These are phyloP conservation scores for Calephelis perditalis DNA, from an alignment of 2,888 invertebrate genomes.

Conservation along the genomic window DNA sequence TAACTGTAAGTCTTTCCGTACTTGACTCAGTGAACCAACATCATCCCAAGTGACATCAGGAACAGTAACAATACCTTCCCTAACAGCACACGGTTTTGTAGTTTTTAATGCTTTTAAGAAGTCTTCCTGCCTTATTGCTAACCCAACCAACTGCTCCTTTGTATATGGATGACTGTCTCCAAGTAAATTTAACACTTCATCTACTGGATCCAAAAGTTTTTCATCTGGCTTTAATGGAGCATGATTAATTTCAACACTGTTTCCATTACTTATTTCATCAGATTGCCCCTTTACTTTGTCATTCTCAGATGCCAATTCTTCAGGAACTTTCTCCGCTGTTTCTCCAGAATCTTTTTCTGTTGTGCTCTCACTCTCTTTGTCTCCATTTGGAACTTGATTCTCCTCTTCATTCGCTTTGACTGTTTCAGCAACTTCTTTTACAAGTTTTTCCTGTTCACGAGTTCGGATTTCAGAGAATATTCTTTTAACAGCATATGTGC, in stretches of 20 bases:
- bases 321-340: conserved; percentile 33
- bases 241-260: conserved; percentile 24
- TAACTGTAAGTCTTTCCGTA: conserved; percentile 93
- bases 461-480: conserved; percentile 57
- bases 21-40: conserved; percentile 92
- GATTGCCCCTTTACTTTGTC: conserved; percentile 32
- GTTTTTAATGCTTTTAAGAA: conserved; percentile 87
- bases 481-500: conserved; percentile 89
- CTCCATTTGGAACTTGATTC: conserved; percentile 57
- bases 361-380: conserved; percentile 35
- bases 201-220: conserved; percentile 41
- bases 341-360: conserved; percentile 31
- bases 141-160: conserved; percentile 78
- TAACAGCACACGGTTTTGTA: conserved; percentile 94
- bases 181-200: conserved; percentile 81
- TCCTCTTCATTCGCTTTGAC: conserved; percentile 38
- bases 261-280: conserved; percentile 34
- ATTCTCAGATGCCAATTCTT: conserved; percentile 23
- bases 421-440: conserved; percentile 33
- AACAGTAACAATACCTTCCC: conserved; percentile 98
- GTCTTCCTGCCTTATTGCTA: conserved; percentile 86
- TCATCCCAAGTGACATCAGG: conserved; percentile 98
- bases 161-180: conserved; percentile 82
- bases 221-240: conserved; percentile 22
- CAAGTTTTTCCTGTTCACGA: conserved; percentile 26